phyloP scores from a whole-genome alignment of 2,888 invertebrate species.

The Zhuqinia jingwanae region DNA sequence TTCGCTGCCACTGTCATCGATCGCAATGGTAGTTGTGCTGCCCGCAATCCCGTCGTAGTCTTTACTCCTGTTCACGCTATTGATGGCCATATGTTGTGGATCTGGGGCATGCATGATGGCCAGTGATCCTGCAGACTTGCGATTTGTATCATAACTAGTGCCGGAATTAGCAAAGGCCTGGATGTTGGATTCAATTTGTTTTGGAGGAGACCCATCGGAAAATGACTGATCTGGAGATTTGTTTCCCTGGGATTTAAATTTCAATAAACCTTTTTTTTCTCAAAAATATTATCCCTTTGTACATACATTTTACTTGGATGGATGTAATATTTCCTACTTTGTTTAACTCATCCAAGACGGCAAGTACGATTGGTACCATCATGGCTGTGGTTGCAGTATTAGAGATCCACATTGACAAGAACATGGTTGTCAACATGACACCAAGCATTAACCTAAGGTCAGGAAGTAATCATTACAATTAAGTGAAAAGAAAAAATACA shows the following conservation, averaged over 20 bases:
- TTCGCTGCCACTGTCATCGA: conserved; percentile 60
- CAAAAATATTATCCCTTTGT: background rate
- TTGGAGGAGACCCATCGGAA: background rate
- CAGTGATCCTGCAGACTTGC: conserved; percentile 1
- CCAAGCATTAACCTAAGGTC: conserved; percentile 93
- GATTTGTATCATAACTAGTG: background rate
- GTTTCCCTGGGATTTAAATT: background rate
- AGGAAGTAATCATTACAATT: no score
- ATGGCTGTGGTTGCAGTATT: conserved; percentile 85
- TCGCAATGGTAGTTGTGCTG: conserved; percentile 63
- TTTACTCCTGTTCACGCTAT: conserved; percentile 66
- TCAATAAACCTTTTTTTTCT: background rate
- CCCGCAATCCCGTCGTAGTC: conserved; percentile 57
- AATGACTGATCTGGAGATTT: background rate
- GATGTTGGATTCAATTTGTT: conserved; percentile 50
- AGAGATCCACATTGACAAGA: conserved; percentile 96
- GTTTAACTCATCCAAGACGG: conserved; percentile 81
- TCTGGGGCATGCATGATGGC: conserved; percentile 46
- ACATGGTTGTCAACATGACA: conserved; percentile 86
- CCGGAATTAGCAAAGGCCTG: conserved; percentile 6
- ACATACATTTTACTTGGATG: background rate
- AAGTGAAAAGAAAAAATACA: no score
- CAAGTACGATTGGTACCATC: conserved; percentile 77
- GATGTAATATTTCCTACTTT: conserved; percentile 82
- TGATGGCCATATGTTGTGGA: conserved; percentile 56